Percentiles rank a stretch among this genome's conserved stretches.
Conservation (phyloP, 2,888 invertebrate genomes). For the Actias luna region DNA sequence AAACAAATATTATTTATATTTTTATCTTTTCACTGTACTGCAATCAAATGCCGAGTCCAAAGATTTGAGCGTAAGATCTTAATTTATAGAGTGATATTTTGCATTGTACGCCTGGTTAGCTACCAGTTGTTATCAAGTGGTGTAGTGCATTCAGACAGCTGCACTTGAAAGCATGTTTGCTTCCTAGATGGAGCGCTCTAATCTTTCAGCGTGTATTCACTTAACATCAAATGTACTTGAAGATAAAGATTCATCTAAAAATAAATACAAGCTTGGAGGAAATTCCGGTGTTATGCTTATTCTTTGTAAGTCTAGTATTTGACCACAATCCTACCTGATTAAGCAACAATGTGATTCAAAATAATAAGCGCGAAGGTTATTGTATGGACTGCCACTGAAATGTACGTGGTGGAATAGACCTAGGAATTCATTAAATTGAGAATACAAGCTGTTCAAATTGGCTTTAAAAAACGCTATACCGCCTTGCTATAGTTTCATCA, state of each 20-base stretch:
- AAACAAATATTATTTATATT: not conserved
- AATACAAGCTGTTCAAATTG: no score
- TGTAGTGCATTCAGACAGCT: not conserved
- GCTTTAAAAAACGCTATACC: no score
- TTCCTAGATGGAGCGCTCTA: not conserved
- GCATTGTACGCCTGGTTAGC: not conserved
- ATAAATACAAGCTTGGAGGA: not conserved
- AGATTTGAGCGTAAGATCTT: not conserved
- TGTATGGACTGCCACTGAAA: no score
- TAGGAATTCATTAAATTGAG: no score
- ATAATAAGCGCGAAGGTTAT: no score
- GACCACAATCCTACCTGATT: no score
- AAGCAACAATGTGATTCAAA: no score
- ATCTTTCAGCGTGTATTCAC: not conserved
- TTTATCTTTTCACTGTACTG: not conserved
- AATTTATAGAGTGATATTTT: not conserved
- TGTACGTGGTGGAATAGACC: no score
- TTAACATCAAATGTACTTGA: not conserved
- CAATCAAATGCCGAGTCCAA: not conserved
- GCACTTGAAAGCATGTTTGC: not conserved
- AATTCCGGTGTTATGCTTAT: not conserved
- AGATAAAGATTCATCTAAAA: not conserved
- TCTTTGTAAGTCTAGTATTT: no score
- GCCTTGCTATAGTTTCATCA: no score
- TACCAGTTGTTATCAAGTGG: not conserved